Evolutionary conservation across 2,888 invertebrate species (phyloP).

Genomic region (Nemurella pictetii): DNA sequence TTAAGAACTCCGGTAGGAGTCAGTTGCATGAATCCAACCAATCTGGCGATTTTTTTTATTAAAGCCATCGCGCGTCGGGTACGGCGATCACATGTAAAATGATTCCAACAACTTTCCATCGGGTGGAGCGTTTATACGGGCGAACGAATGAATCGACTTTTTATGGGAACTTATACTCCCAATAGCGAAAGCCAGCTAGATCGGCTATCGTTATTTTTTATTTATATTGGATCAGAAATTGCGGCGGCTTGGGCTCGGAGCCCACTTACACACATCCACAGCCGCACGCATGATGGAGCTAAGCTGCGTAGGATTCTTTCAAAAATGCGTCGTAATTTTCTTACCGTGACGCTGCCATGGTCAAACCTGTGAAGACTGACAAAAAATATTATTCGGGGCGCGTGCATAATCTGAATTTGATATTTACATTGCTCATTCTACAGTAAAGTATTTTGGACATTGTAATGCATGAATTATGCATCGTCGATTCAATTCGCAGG

Average conservation of each 20-base stretch:
- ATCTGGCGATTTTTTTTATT: background rate
- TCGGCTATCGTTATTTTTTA: background rate
- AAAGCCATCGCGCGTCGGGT: background rate
- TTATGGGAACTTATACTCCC: background rate
- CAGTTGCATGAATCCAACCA: background rate
- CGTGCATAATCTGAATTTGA: too few relatives aligned
- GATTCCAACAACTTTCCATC: background rate
- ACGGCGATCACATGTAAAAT: background rate
- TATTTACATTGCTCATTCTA: too few relatives aligned
- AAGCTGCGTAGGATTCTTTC: too few relatives aligned
- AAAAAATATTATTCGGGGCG: too few relatives aligned
- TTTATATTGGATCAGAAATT: background rate
- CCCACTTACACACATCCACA: background rate
- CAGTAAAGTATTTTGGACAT: too few relatives aligned
- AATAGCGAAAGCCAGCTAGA: background rate
- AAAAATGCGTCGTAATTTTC: too few relatives aligned
- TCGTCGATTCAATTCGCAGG: too few relatives aligned
- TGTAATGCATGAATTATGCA: too few relatives aligned
- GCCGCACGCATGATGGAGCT: background rate
- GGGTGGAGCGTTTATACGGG: background rate
- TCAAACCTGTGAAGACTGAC: too few relatives aligned
- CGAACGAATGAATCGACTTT: background rate
- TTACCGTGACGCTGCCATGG: too few relatives aligned
- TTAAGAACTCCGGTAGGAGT: background rate
- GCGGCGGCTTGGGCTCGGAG: background rate